Conservation (phyloP, 1,140 invertebrate species). For the Zaprionus vittiger region DNA sequence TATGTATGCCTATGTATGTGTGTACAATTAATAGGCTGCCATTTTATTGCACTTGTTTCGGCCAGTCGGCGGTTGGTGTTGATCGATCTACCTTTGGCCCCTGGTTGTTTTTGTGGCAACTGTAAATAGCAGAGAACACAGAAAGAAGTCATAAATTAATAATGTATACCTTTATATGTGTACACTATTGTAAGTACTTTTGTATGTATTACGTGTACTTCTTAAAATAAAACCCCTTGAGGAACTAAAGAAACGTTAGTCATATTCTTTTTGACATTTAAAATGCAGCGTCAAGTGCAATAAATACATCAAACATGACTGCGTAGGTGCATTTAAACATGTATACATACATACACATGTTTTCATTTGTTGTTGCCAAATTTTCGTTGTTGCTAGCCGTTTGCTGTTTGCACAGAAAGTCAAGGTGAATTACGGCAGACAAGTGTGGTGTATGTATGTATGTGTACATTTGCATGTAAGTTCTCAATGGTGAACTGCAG, state of each 20-base stretch:
- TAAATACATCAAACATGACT: conserved; percentile 17
- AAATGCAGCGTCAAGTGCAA: conserved; percentile 37
- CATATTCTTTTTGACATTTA: conserved; percentile 23
- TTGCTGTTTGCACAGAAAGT: conserved; percentile 17
- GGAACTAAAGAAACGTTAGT: not conserved
- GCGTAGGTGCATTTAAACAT: not conserved
- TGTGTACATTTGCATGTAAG: not conserved
- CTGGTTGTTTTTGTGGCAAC: conserved; percentile 16
- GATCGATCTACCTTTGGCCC: conserved; percentile 28
- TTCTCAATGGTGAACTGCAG: conserved; percentile 1
- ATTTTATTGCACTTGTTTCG: conserved; percentile 44
- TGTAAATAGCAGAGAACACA: conserved; percentile 43
- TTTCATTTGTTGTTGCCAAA: conserved; percentile 9
- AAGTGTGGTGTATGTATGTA: not conserved
- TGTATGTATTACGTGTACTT: conserved; percentile 14
- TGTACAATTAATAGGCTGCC: conserved; percentile 26
- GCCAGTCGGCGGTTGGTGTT: conserved; percentile 12
- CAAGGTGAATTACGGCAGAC: conserved; percentile 16
- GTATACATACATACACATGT: not conserved
- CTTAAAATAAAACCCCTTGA: conserved; percentile 24
- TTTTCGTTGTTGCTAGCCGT: conserved; percentile 14
- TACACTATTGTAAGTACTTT: conserved; percentile 11
- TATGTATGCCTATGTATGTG: conserved; percentile 10
- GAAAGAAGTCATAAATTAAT: conserved; percentile 28
- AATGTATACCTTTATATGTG: not conserved